A percentile compares a stretch with the other conserved stretches of the same genome.
Evolutionary conservation across 2,797 vertebrate species (phyloP).

Genomic region (Tokudaia muenninki): DNA sequence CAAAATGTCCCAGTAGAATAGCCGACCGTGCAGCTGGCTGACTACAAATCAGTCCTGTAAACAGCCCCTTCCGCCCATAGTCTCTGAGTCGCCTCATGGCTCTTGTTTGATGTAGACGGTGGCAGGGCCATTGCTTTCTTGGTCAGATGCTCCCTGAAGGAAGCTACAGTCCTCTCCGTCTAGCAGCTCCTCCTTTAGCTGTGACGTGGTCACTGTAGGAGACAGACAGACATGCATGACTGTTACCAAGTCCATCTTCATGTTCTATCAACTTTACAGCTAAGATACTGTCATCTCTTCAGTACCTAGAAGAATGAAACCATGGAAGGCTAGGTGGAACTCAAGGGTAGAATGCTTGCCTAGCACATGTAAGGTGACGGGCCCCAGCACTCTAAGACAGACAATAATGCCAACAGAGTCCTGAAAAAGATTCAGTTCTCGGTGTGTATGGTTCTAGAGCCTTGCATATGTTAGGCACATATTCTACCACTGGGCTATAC

Average conservation of each 20-base stretch:
- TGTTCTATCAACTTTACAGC: slow-evolving; percentile 5
- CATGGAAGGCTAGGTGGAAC: neutral
- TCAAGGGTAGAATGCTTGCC: neutral
- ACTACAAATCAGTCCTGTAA: slow-evolving; percentile 87
- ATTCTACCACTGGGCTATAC: neutral
- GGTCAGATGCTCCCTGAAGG: slow-evolving; percentile 97
- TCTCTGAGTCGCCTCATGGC: slow-evolving; percentile 90
- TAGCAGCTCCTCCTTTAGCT: slow-evolving; percentile 95
- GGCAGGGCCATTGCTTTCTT: slow-evolving; percentile 98
- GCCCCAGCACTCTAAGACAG: neutral
- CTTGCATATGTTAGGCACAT: neutral
- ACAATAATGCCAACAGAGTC: neutral
- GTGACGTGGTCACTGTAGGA: slow-evolving; percentile 92
- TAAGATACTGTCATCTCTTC: slow-evolving; percentile 6
- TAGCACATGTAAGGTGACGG: neutral
- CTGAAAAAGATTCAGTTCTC: neutral
- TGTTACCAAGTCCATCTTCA: slow-evolving; percentile 45
- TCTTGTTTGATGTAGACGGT: slow-evolving; percentile 99
- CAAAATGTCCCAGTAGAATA: slow-evolving; percentile 92
- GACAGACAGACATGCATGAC: slow-evolving; percentile 41
- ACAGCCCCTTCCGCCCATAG: slow-evolving; percentile 81
- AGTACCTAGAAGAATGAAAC: slow-evolving; percentile 38
- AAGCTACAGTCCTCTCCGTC: slow-evolving; percentile 97
- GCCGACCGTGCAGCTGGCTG: slow-evolving; percentile 83
- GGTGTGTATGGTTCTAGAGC: neutral